phyloP scores from a whole-genome alignment of 2,797 vertebrate species.

The Pelodytes ibericus region DNA sequence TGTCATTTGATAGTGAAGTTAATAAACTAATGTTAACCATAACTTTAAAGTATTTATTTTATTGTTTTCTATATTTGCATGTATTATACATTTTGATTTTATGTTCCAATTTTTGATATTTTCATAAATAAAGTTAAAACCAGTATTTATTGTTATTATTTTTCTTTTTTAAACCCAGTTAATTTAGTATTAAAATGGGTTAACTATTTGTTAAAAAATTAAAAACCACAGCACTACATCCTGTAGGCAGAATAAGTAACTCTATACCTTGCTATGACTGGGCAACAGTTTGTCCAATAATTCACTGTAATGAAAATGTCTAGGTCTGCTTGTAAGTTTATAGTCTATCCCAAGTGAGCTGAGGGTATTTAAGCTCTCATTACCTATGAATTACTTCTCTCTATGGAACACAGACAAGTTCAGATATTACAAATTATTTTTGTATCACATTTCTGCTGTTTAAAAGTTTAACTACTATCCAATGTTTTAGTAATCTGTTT shows the following conservation, averaged over 20 bases:
- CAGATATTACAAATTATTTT: conserved; percentile 17
- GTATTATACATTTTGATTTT: no score
- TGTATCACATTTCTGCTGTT: conserved; percentile 5
- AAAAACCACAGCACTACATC: no score
- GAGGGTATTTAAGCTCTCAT: conserved; percentile 8
- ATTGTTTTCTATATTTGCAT: no score
- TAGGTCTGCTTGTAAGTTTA: conserved; percentile 6
- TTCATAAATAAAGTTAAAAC: no score
- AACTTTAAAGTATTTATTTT: no score
- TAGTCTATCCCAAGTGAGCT: conserved; percentile 15
- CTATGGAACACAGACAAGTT: conserved; percentile 1
- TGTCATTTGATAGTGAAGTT: no score
- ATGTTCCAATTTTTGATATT: no score
- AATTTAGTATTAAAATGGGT: no score
- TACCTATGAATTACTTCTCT: conserved; percentile 16
- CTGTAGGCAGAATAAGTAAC: conserved; percentile 8
- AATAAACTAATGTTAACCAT: no score
- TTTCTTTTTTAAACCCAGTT: no score
- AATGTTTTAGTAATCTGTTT: neutral
- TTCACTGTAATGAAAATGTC: conserved; percentile 34
- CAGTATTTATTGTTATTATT: no score
- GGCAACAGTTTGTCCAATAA: conserved; percentile 27
- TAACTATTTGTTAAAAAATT: no score
- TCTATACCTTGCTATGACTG: conserved; percentile 38
- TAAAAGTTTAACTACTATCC: neutral